A percentile compares a stretch with the other conserved stretches of the same genome.
phyloP scores from a whole-genome alignment of 1,140 invertebrate species.

The Wiebesia pumilae region DNA sequence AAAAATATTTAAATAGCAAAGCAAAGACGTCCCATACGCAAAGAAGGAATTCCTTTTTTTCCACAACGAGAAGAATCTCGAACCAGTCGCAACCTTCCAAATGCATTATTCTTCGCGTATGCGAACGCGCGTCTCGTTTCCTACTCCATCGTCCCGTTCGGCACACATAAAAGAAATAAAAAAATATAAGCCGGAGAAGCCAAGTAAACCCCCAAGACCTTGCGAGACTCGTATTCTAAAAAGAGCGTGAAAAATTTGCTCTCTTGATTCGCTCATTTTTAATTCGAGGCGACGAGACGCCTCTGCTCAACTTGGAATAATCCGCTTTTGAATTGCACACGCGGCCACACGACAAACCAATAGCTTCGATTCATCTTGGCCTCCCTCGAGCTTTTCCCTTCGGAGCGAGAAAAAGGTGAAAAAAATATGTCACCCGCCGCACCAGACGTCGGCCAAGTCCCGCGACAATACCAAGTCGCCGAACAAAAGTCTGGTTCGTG shows the following conservation, averaged over 20 bases:
- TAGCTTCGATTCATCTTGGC: conserved; percentile 6
- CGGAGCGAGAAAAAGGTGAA: conserved; percentile 9
- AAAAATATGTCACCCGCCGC: conserved; percentile 49
- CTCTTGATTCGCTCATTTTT: conserved; percentile 46
- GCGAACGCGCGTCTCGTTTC: conserved; percentile 5
- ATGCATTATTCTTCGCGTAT: conserved; percentile 12
- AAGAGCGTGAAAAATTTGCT: conserved; percentile 22
- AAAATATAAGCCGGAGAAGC: background rate
- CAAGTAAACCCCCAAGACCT: background rate
- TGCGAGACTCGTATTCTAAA: background rate
- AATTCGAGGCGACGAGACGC: conserved; percentile 31
- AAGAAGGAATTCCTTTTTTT: conserved; percentile 19
- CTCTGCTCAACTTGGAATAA: background rate
- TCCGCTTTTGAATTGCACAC: background rate
- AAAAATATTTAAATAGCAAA: conserved; percentile 11
- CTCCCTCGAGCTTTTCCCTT: conserved; percentile 23
- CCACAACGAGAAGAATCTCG: conserved; percentile 14
- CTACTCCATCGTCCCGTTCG: background rate
- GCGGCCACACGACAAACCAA: background rate
- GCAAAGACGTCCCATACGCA: background rate
- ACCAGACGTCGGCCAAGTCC: conserved; percentile 41
- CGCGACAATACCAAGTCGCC: conserved; percentile 35
- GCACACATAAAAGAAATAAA: background rate
- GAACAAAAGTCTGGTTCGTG: conserved; percentile 58
- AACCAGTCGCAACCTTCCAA: background rate